Percentiles rank a stretch among this genome's conserved stretches.
These are phyloP conservation scores for Digitonthophagus gazella DNA, from an alignment of 2,888 invertebrate genomes.

Conservation along the genomic window DNA sequence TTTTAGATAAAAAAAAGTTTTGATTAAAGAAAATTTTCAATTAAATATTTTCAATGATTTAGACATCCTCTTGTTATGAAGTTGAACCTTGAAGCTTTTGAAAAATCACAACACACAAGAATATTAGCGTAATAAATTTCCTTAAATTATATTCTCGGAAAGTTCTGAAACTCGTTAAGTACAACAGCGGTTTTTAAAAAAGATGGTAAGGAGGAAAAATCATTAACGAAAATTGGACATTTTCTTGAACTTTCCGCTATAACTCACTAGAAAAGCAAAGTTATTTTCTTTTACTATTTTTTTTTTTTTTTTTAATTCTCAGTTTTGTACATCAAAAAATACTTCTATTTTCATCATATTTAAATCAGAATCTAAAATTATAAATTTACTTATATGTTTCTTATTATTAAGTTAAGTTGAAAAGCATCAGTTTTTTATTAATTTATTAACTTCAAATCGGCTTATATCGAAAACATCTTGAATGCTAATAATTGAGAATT, in stretches of 20 bases:
- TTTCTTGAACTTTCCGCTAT: neutral
- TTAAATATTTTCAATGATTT: no score
- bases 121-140: neutral
- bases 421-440: neutral
- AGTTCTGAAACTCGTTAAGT: neutral
- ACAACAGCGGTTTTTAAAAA: neutral
- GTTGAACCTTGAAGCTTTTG: no score
- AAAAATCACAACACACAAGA: no score
- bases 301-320: no score
- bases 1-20: no score
- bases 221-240: neutral
- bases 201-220: neutral
- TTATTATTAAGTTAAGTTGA: no score
- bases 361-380: no score
- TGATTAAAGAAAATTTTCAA: no score
- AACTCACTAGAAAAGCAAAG: neutral
- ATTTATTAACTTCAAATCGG: neutral
- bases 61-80: no score
- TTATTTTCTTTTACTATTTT: neutral
- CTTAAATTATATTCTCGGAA: neutral
- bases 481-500: neutral
- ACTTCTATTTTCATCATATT: no score
- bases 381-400: no score
- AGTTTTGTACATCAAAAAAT: no score
- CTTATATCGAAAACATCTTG: neutral